Conservation (phyloP, 2,113 vertebrate genomes). For the Puffinus mauretanicus region DNA sequence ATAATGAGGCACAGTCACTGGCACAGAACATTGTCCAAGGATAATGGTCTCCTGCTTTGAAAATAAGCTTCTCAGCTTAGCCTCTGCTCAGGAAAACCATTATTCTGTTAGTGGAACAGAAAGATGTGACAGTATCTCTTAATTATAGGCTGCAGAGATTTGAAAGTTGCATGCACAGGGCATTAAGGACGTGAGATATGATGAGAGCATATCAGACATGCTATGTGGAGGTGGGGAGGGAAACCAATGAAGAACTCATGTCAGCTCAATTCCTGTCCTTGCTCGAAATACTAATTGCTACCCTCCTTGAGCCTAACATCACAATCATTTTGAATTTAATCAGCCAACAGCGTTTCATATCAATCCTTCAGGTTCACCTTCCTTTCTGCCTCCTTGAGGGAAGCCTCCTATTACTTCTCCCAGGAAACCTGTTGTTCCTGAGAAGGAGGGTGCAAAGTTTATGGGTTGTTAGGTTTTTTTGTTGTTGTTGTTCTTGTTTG, state of each 20-base stretch:
- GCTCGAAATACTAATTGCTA: background rate
- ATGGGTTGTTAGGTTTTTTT: too few species aligned
- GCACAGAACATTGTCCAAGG: slow-evolving; percentile 10
- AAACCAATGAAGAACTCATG: slow-evolving; percentile 8
- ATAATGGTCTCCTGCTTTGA: slow-evolving; percentile 9
- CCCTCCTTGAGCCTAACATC: background rate
- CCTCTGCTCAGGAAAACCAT: slow-evolving; percentile 24
- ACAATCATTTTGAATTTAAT: background rate
- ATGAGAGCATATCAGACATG: slow-evolving; percentile 52
- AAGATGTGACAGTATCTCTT: slow-evolving; percentile 9
- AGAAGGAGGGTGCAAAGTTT: background rate
- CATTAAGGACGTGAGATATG: slow-evolving; percentile 5
- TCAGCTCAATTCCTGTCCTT: slow-evolving; percentile 2
- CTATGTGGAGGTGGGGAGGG: slow-evolving; percentile 24
- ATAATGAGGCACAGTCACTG: slow-evolving; percentile 48
- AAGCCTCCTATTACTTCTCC: background rate
- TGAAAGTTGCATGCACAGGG: slow-evolving; percentile 32
- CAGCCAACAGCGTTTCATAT: background rate
- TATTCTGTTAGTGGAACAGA: slow-evolving; percentile 22
- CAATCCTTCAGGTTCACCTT: slow-evolving; percentile 22
- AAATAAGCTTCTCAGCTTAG: slow-evolving; percentile 12
- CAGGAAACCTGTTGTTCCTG: background rate
- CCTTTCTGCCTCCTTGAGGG: background rate
- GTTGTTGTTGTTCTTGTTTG: background rate
- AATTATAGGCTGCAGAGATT: slow-evolving; percentile 43